A percentile compares a stretch with the other conserved stretches of the same genome.
Evolutionary conservation across 2,888 invertebrate genomes (phyloP).

Genomic region (Anagyrus pseudococci): DNA sequence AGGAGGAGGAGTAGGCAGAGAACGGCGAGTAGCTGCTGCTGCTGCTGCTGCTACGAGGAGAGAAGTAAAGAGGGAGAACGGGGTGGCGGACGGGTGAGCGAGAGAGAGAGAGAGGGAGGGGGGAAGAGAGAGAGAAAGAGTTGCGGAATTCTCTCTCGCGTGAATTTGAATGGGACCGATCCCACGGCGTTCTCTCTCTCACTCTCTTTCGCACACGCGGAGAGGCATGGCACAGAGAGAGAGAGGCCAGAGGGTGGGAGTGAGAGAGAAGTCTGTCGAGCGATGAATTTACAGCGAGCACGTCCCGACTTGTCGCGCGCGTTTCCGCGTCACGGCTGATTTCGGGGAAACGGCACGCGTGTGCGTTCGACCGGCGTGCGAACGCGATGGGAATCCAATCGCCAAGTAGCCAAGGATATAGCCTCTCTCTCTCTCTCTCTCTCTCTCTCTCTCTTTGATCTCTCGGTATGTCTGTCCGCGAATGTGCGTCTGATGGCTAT

Average conservation of each 20-base stretch:
- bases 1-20: background rate
- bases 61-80: background rate
- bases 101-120: background rate
- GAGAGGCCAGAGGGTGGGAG: background rate
- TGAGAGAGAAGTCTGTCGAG: background rate
- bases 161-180: slow-evolving; percentile 57
- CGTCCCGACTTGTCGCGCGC: slow-evolving; percentile 38
- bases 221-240: background rate
- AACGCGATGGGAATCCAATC: slow-evolving; percentile 28
- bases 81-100: background rate
- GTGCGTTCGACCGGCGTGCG: slow-evolving; percentile 22
- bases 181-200: slow-evolving; percentile 46
- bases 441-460: background rate
- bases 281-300: slow-evolving; percentile 47
- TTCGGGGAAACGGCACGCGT: slow-evolving; percentile 34
- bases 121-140: background rate
- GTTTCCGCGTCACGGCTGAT: slow-evolving; percentile 42
- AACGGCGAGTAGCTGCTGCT: too few species aligned
- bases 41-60: too few species aligned
- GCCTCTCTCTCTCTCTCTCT: background rate
- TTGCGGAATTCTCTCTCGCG: slow-evolving; percentile 29
- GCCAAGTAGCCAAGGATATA: too few species aligned
- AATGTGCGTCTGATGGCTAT: too few species aligned
- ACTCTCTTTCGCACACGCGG: background rate
- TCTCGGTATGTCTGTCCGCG: too few species aligned